Conservation (phyloP, 2,888 invertebrate species). For the Embidobia sp. region DNA sequence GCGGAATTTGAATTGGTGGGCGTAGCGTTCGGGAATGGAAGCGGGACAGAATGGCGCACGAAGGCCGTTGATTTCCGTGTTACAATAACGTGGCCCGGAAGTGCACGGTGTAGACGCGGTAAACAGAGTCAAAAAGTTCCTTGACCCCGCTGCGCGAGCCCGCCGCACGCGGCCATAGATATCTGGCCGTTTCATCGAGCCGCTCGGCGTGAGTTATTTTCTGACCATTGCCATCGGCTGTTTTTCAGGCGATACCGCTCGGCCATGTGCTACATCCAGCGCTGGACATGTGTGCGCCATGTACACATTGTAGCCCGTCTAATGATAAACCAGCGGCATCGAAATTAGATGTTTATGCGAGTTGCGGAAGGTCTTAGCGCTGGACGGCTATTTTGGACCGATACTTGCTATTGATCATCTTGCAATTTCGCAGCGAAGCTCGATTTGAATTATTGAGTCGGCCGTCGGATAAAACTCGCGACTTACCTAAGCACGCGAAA, state of each 20-base stretch:
- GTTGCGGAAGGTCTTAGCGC: too few species aligned
- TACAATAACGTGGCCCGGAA: constrained; percentile 37
- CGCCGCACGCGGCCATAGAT: constrained; percentile 41
- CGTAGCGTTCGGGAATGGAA: too few species aligned
- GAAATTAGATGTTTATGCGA: too few species aligned
- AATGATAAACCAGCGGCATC: too few species aligned
- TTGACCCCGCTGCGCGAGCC: constrained; percentile 58
- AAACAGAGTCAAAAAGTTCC: constrained; percentile 56
- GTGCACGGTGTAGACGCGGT: constrained; percentile 40
- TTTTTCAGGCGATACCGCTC: constrained; percentile 60
- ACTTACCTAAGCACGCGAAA: too few species aligned
- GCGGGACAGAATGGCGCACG: too few species aligned
- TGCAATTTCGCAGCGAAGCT: too few species aligned
- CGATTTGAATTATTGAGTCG: too few species aligned
- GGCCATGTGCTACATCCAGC: constrained; percentile 57
- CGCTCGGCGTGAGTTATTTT: constrained; percentile 71
- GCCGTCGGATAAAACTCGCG: too few species aligned
- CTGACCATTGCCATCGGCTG: constrained; percentile 70
- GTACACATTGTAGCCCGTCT: constrained; percentile 51
- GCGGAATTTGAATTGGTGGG: constrained; percentile 34
- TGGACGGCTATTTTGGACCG: too few species aligned
- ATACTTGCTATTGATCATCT: too few species aligned
- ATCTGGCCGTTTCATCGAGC: constrained; percentile 63
- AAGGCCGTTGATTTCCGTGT: constrained; percentile 37
- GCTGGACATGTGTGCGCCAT: constrained; percentile 32